Percentiles rank a stretch among this genome's conserved stretches.
Conservation (phyloP, 1,140 invertebrate genomes). For the Drosophila athabasca region DNA sequence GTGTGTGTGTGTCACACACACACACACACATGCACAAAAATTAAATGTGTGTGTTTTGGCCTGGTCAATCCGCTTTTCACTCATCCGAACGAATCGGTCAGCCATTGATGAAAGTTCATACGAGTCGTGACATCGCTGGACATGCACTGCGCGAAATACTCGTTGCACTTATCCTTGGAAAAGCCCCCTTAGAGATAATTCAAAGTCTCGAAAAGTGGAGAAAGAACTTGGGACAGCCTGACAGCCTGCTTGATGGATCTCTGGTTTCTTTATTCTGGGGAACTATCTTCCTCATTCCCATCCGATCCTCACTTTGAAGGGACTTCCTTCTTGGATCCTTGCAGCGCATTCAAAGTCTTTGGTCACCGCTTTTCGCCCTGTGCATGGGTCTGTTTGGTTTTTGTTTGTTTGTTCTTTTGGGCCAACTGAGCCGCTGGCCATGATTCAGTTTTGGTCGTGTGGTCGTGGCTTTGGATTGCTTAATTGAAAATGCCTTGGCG, state of each 20-base stretch:
- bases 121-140: constrained; percentile 17
- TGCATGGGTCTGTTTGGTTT: background rate
- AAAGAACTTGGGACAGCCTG: too few species aligned
- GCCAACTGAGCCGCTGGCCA: constrained; percentile 32
- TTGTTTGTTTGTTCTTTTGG: constrained; percentile 26
- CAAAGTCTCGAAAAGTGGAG: too few species aligned
- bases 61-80: constrained; percentile 44
- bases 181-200: too few species aligned
- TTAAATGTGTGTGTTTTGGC: constrained; percentile 24
- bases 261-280: too few species aligned
- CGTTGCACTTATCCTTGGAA: too few species aligned
- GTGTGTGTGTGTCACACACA: background rate
- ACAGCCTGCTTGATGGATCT: too few species aligned
- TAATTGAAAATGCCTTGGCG: constrained; percentile 61
- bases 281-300: too few species aligned
- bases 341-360: too few species aligned
- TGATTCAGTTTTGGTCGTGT: constrained; percentile 47
- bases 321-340: too few species aligned
- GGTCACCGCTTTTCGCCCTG: too few species aligned
- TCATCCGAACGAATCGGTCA: constrained; percentile 10
- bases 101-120: constrained; percentile 52
- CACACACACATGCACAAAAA: too few species aligned
- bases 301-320: too few species aligned
- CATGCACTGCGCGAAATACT: background rate
- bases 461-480: constrained; percentile 37